Base-by-base conservation (phyloP, 2,797 vertebrate genomes). In the Mallotus villosus region DNA sequence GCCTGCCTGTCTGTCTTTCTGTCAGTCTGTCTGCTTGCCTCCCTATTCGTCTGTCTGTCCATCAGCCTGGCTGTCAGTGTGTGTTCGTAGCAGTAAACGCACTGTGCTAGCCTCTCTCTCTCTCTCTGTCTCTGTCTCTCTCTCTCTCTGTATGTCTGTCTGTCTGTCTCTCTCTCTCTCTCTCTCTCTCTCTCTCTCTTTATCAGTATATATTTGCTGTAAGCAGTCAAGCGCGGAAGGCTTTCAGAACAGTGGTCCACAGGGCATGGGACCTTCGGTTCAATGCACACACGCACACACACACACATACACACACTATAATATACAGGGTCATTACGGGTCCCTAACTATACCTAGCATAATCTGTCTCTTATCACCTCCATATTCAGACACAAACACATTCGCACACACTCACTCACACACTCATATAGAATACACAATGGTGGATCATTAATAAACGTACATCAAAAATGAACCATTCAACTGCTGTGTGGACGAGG, bases 131-230 rank as follows among this genome's bases (percentile, higher is more conserved):
- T 85, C 49, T 63, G 70, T 68, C 83, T 85, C 87, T 90, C 85
- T 41, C 83, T 84, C 83, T 37, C 27, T 63, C 70, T 68, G n/a
- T n/a, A n/a, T n/a, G n/a, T n/a, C n/a, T n/a, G n/a, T 68, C 83
- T 85, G 86, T 90, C 85, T 37, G 82, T 84, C 83, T 25, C 27
- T 63, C 70, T 68, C 83, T 85, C 49, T 63, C 73, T 68, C 83
- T 85, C 87, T 90, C 85, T 41, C 83, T 84, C 83, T 37, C 27
- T 63, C 70, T 68, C 83, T 84, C 86, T 91, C 85, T 92, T 90
- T 92, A 93, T 93, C 90, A 87, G 88, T 88, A 87, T 89, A 90
- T 92, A 93, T 93, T 93, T 93, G 92, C 89, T 86, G 88, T 85
- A 87, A 58, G 90, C 89, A 74, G 86, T 93, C 90, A 77, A 90